Evolutionary conservation across 2,113 vertebrate species (phyloP).

Genomic region (Coreoperca whiteheadi): DNA sequence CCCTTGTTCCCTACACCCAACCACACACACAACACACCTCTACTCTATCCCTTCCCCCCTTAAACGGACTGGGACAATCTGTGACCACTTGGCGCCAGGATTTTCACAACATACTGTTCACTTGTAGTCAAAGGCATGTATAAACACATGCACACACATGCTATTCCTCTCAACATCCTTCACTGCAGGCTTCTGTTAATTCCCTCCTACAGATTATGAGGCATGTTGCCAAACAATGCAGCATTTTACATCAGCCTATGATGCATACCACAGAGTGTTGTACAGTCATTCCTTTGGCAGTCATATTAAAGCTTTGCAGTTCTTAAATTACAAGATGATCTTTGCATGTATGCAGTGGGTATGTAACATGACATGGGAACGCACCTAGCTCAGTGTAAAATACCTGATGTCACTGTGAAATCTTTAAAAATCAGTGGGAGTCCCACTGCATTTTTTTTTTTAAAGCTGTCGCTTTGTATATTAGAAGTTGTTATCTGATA

Average conservation of each 20-base stretch:
- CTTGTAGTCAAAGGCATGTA: slow-evolving; percentile 23
- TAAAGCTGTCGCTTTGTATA: slow-evolving; percentile 30
- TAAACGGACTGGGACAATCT: slow-evolving; percentile 61
- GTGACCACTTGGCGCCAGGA: slow-evolving; percentile 65
- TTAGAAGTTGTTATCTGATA: slow-evolving; percentile 35
- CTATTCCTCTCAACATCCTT: slow-evolving; percentile 54
- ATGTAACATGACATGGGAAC: background rate
- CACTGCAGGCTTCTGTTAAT: slow-evolving; percentile 63
- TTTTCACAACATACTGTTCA: slow-evolving; percentile 43
- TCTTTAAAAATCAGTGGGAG: slow-evolving; percentile 1
- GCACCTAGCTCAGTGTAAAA: background rate
- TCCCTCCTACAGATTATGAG: slow-evolving; percentile 67
- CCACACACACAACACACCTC: slow-evolving; percentile 36
- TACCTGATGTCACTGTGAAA: slow-evolving; percentile 15
- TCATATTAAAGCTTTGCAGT: background rate
- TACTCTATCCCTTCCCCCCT: slow-evolving; percentile 38
- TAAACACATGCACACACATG: slow-evolving; percentile 32
- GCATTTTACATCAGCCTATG: slow-evolving; percentile 63
- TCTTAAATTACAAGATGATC: background rate
- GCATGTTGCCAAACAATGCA: slow-evolving; percentile 71
- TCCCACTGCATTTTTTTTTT: slow-evolving; percentile 1
- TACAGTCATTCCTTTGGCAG: slow-evolving; percentile 11
- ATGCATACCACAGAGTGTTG: slow-evolving; percentile 10
- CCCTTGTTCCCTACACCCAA: slow-evolving; percentile 33
- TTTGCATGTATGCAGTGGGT: background rate